These are phyloP conservation scores for Geothlypis trichas DNA, from an alignment of 2,113 vertebrate species.

Conservation along the genomic window DNA sequence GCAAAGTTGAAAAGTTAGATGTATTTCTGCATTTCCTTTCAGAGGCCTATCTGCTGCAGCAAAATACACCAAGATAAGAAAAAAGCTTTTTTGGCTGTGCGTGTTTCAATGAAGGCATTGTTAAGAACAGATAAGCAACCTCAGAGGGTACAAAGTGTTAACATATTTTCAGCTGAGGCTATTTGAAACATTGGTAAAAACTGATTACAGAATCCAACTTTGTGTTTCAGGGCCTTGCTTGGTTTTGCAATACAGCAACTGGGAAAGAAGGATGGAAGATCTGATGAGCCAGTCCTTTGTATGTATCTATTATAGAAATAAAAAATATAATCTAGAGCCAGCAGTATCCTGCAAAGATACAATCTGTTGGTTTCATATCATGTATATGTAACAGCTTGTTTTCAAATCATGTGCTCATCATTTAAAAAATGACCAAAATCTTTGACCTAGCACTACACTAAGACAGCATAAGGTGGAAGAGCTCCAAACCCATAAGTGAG, in stretches of 20 bases:
- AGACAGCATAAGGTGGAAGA: not conserved
- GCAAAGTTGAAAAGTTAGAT: not conserved
- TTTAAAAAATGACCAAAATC: not conserved
- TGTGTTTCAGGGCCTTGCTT: constrained; percentile 8
- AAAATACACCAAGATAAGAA: constrained; percentile 39
- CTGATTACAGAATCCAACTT: not conserved
- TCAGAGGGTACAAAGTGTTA: constrained; percentile 20
- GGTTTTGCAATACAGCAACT: not conserved
- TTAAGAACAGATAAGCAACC: constrained; percentile 30
- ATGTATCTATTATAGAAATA: not conserved
- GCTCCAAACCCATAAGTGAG: not conserved
- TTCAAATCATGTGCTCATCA: not conserved
- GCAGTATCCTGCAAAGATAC: not conserved
- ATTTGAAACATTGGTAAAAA: constrained; percentile 48
- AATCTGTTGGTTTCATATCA: not conserved
- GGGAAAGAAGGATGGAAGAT: not conserved
- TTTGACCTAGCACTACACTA: not conserved
- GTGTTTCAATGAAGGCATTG: constrained; percentile 43
- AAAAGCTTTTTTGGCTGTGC: not conserved
- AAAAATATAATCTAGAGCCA: not conserved
- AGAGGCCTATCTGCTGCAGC: not conserved
- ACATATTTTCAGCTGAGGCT: constrained; percentile 29
- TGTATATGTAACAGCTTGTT: not conserved
- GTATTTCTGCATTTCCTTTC: not conserved
- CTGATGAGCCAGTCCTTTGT: constrained; percentile 1